Conservation (phyloP, 23 tunicate genomes). For the Trididemnum miniatum region DNA sequence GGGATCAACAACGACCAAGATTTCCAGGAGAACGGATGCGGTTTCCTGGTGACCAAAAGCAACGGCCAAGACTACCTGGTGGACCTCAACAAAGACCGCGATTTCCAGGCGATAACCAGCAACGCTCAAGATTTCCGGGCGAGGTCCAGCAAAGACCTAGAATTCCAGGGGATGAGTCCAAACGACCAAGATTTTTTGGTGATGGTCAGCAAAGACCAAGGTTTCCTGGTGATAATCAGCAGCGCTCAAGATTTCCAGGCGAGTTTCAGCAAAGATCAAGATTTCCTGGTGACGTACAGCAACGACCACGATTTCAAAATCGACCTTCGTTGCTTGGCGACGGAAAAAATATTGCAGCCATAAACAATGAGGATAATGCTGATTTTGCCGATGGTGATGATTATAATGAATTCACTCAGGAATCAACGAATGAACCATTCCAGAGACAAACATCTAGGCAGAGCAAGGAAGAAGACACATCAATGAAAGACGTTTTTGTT, state of each 20-base stretch:
- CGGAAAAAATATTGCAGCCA: background rate
- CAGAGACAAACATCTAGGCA: no score
- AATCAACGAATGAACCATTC: background rate
- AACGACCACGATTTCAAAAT: background rate
- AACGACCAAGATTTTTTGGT: background rate
- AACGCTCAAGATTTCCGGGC: conserved; percentile 13
- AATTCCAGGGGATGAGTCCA: background rate
- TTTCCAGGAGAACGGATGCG: background rate
- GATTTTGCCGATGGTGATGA: background rate
- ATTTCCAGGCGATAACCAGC: conserved; percentile 17
- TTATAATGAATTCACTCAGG: background rate
- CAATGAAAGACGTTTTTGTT: no score
- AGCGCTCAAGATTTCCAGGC: conserved; percentile 4
- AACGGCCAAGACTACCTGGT: conserved; percentile 12
- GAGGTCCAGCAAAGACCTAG: conserved; percentile 8
- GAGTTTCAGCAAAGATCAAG: background rate
- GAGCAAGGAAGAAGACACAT: no score
- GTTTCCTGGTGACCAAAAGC: background rate
- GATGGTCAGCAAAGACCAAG: conserved; percentile 20
- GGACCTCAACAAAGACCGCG: background rate
- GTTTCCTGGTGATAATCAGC: conserved; percentile 14
- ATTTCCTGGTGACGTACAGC: conserved; percentile 1
- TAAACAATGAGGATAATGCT: background rate
- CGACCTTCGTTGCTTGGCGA: background rate
- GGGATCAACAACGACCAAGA: background rate